Evolutionary conservation across 2,888 invertebrate genomes (phyloP).

Genomic region (Drosophila kambysellisi): DNA sequence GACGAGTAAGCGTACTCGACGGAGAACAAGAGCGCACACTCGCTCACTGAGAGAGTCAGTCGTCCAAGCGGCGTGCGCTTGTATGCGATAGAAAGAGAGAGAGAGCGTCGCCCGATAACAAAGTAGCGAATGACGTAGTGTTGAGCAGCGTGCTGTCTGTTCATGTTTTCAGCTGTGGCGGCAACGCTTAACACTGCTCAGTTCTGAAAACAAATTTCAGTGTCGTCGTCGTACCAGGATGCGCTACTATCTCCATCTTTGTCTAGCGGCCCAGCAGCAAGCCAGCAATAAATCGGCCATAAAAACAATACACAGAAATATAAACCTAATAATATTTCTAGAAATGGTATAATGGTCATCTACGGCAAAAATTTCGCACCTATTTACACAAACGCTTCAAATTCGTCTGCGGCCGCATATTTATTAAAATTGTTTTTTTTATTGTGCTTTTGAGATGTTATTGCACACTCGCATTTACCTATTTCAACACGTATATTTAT

Average conservation of each 20-base stretch:
- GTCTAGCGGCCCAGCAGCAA: slow-evolving; percentile 32
- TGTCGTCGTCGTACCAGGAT: slow-evolving; percentile 29
- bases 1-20: slow-evolving; percentile 51
- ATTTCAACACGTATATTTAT: slow-evolving; percentile 30
- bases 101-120: slow-evolving; percentile 58
- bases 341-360: not conserved
- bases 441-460: slow-evolving; percentile 46
- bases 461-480: slow-evolving; percentile 40
- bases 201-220: slow-evolving; percentile 37
- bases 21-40: slow-evolving; percentile 42
- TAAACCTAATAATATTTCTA: not conserved
- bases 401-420: not conserved
- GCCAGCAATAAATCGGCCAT: not conserved
- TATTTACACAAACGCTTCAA: not conserved
- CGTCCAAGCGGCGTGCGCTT: slow-evolving; percentile 34
- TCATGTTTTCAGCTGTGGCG: slow-evolving; percentile 42
- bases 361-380: not conserved
- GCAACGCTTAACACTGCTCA: slow-evolving; percentile 27
- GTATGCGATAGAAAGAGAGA: slow-evolving; percentile 27
- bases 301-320: slow-evolving; percentile 8
- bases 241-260: slow-evolving; percentile 48
- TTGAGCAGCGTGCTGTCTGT: slow-evolving; percentile 39
- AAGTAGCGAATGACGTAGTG: slow-evolving; percentile 53
- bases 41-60: slow-evolving; percentile 52
- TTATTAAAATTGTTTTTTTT: slow-evolving; percentile 44